Percentiles rank a stretch among this genome's conserved stretches.
These are phyloP conservation scores for Enteromius mattozi DNA, from an alignment of 2,797 vertebrate genomes.

Conservation along the genomic window DNA sequence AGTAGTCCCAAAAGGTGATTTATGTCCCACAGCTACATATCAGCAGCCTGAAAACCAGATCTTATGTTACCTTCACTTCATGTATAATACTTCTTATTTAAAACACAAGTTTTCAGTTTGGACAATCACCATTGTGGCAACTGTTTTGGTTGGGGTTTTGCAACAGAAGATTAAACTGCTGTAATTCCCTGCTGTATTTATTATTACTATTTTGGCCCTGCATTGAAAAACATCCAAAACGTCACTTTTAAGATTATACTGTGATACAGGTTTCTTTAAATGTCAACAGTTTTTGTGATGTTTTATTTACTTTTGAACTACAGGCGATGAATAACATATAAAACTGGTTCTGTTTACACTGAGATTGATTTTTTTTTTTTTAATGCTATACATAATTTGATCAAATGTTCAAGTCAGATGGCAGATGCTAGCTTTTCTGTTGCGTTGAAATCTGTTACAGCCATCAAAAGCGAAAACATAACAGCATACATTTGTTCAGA, in stretches of 20 bases:
- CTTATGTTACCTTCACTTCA: slow-evolving; percentile 62
- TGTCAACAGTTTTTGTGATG: background rate
- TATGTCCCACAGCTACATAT: slow-evolving; percentile 52
- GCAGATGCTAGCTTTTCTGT: background rate
- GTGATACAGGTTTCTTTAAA: slow-evolving; percentile 31
- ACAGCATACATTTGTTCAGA: slow-evolving; percentile 25
- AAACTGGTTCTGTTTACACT: slow-evolving; percentile 10
- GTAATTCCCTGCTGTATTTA: slow-evolving; percentile 22
- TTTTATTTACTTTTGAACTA: slow-evolving; percentile 20
- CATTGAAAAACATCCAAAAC: slow-evolving; percentile 54
- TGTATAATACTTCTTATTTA: slow-evolving; percentile 12
- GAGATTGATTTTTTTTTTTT: background rate
- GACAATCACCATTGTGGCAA: slow-evolving; percentile 71
- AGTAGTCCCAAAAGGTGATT: slow-evolving; percentile 66
- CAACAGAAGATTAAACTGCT: slow-evolving; percentile 28
- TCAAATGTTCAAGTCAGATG: background rate
- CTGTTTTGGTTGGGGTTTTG: slow-evolving; percentile 60
- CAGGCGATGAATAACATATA: slow-evolving; percentile 19
- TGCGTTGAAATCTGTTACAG: background rate
- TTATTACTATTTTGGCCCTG: background rate
- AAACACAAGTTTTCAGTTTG: slow-evolving; percentile 56
- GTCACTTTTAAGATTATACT: slow-evolving; percentile 33
- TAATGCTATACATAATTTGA: slow-evolving; percentile 52
- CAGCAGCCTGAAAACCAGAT: slow-evolving; percentile 64
- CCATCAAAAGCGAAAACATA: slow-evolving; percentile 10